Evolutionary conservation across 1,140 invertebrate genomes (phyloP), one percentile per base, ranked within the genome.

Genomic region (Formica selysi): DNA sequence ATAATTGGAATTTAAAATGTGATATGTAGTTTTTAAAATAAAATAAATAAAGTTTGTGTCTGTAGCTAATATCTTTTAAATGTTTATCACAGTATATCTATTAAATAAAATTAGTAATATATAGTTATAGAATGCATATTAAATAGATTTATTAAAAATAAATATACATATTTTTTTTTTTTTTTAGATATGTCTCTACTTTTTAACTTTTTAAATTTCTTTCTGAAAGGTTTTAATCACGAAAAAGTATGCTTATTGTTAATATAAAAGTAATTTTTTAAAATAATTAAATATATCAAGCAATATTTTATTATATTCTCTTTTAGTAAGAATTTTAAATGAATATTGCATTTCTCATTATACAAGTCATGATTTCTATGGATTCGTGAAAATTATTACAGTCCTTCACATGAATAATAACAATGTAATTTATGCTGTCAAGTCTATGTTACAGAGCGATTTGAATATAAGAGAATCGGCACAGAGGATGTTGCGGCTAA

Each of bases 401-500:
- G 11, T 32, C 32, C 10, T 19, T 73, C 36, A 29, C 13, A 38
- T 26, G 13, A 54, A 54, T 54, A 74, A 74, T 41, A 76, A 59
- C 22, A 3, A 41, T 61, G 2, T 41, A 76, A 41, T 41, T 51
- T 61, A 41, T 2, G n/a, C 32, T 36, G 51, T 36, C 44, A 13
- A 48, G 44, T 48, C 22, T 10, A 13, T 7, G 36, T 76, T 61
- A 76, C 26, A 62, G 10, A 22, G 38, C 11, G 10, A 32, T n/a
- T 76, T 1, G 6, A 71, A 67, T 84, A 73, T 76, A 71, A 65
- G 10, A 73, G 79, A 65, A 62, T 79, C 16, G 57, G 67, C 5
- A 67, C 62, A 84, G 61, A 88, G 85, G 86, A 84, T 78, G 76
- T 87, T 88, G 87, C 48, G 85, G 87, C 73, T 48, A 61, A 11